Evolutionary conservation across 2,113 vertebrate species (phyloP).

Genomic region (Xiphophorus hellerii): DNA sequence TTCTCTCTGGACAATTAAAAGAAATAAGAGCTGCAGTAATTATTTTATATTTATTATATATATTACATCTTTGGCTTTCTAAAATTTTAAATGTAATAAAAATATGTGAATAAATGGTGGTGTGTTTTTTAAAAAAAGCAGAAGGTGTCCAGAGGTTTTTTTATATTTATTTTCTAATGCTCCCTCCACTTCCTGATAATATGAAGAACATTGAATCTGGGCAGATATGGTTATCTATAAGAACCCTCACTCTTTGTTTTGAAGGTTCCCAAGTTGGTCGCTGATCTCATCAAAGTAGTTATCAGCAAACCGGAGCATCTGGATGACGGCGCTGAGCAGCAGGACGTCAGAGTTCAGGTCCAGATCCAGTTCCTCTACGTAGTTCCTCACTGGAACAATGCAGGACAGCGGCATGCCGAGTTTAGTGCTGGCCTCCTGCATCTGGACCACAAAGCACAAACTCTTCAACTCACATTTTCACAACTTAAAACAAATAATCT

Average conservation of each 20-base stretch:
- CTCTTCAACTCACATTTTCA: background rate
- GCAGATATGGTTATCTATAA: too few relatives aligned
- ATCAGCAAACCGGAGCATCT: conserved; percentile 56
- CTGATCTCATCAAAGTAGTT: conserved; percentile 50
- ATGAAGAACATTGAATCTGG: too few relatives aligned
- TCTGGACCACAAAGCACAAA: conserved; percentile 20
- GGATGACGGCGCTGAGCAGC: conserved; percentile 49
- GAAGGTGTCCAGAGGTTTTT: too few relatives aligned
- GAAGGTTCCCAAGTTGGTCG: background rate
- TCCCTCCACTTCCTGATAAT: too few relatives aligned
- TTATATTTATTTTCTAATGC: too few relatives aligned
- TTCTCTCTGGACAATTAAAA: background rate
- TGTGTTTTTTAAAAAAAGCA: too few relatives aligned
- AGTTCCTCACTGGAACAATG: conserved; percentile 67
- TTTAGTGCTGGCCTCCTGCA: conserved; percentile 24
- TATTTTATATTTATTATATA: too few relatives aligned
- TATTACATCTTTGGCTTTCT: too few relatives aligned
- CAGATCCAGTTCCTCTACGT: conserved; percentile 68
- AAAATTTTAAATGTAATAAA: too few relatives aligned
- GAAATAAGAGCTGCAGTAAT: too few relatives aligned
- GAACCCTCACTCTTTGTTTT: background rate
- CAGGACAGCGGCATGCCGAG: conserved; percentile 48
- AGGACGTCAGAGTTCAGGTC: conserved; percentile 60
- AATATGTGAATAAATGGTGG: too few relatives aligned
- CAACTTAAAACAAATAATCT: background rate